Base-by-base conservation (phyloP, 2,888 invertebrate genomes). In the Arrhopalites spinosus region DNA sequence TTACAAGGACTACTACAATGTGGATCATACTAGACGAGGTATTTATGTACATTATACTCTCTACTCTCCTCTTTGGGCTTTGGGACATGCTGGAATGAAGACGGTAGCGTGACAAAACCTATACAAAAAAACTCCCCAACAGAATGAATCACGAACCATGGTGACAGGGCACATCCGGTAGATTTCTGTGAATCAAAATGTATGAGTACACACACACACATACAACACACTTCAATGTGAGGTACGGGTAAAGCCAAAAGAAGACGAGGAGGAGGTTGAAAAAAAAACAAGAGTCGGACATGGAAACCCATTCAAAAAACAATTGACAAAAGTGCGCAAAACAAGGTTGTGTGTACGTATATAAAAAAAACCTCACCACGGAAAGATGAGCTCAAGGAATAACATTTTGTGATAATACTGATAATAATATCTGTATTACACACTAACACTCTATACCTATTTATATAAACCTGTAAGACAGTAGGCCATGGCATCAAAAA, bases 141-240 rank as follows among this genome's bases (percentile, higher is more conserved):
- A 29, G 73, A 77, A 79, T 78, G 78, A 80, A 79, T 77, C 78
- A 75, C 77, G 71, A 29, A 78, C 75, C 68, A 68, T 63, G 77
- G 78, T 79, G 80, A 81, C 80, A 78, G 79, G 78, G 69, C 71
- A 79, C 79, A 80, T 81, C 81, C 81, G 80, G 80, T 80, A 29
- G 50, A 68, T 17, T 68, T 13, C 25, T 17, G 15, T 53, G 53
- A 53, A 53, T 53, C 23, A 53, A 53, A 8, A 11, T 20, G 30
- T 64, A 30, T 30, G 5, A 15, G 2, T 2, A 29, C n/a, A 29
- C 13, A 63, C n/a, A 63, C 15, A 29, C 27, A 63, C 29, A 63
- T n/a, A n/a, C 30, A 63, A 15, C n/a, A n/a, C n/a, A n/a, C n/a
- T n/a, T n/a, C n/a, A 59, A 13, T 63, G 27, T 63, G 30, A 63